These are phyloP conservation scores for Capitulum mitella DNA, from an alignment of 2,888 invertebrate species.

Conservation along the genomic window DNA sequence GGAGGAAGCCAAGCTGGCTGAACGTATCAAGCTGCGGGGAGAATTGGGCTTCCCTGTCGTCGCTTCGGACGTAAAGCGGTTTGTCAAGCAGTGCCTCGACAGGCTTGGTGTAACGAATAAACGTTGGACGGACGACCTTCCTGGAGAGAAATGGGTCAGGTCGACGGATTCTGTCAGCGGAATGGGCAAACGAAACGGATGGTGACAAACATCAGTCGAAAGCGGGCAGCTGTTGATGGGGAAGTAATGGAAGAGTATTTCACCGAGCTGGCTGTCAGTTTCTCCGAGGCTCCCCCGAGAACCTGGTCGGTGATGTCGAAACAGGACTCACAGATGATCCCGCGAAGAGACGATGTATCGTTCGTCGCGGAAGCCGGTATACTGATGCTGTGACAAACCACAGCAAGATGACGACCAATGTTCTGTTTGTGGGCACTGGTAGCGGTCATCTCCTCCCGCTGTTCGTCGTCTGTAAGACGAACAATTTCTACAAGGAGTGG, in stretches of 20 bases:
- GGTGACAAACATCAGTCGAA: not conserved
- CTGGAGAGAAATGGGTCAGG: constrained; percentile 12
- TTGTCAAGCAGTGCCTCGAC: constrained; percentile 3
- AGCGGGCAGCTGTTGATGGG: not conserved
- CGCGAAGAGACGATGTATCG: not conserved
- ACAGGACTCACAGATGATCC: not conserved
- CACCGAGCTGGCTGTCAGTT: not conserved
- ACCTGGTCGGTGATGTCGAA: not conserved
- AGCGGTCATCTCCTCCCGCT: not conserved
- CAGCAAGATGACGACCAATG: not conserved
- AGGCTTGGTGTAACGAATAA: not conserved
- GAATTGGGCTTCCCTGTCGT: constrained; percentile 3
- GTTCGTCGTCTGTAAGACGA: not conserved
- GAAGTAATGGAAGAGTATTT: not conserved
- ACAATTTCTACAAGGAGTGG: not conserved
- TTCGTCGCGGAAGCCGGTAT: not conserved
- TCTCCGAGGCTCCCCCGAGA: not conserved
- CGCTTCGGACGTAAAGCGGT: not conserved
- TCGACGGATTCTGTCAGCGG: not conserved
- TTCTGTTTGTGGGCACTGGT: not conserved
- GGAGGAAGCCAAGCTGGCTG: not conserved
- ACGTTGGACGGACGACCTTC: constrained; percentile 1
- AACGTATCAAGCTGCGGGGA: too few species aligned
- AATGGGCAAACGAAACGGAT: not conserved
- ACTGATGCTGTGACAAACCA: not conserved